Conservation (phyloP, 2,113 vertebrate species). For the Thermophis baileyi region DNA sequence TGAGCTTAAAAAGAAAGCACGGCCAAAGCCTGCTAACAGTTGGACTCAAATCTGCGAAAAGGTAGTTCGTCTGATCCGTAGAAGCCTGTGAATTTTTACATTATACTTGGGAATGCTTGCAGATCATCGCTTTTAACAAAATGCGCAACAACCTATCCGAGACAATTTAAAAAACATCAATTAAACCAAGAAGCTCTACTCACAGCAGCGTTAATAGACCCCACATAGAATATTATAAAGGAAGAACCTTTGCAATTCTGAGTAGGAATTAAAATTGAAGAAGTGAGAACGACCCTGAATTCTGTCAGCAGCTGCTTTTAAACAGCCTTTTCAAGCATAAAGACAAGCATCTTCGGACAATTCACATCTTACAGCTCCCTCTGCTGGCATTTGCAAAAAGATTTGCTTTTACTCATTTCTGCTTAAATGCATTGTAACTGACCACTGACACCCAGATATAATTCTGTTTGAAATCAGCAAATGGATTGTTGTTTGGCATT, state of each 20-base stretch:
- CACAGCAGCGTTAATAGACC: not conserved
- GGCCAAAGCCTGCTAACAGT: not conserved
- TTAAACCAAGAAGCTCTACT: not conserved
- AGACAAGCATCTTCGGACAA: not conserved
- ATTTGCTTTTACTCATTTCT: not conserved
- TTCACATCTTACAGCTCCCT: slow-evolving; percentile 62
- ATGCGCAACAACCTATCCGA: not conserved
- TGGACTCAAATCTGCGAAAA: not conserved
- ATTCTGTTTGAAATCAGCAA: not conserved
- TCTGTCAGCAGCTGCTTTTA: not conserved
- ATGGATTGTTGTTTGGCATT: not conserved
- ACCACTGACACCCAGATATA: not conserved
- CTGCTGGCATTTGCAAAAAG: slow-evolving; percentile 52
- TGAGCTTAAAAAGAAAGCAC: not conserved
- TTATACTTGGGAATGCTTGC: not conserved
- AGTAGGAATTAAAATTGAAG: not conserved
- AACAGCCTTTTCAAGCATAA: not conserved
- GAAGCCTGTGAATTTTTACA: not conserved
- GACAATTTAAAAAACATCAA: not conserved
- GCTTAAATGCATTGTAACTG: not conserved
- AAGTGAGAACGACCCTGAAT: too few relatives aligned
- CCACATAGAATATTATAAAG: not conserved
- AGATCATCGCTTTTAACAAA: not conserved
- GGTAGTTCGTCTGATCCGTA: not conserved
- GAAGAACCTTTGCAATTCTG: not conserved